Evolutionary conservation across 2,888 invertebrate species (phyloP).

Genomic region (Idaea straminata): DNA sequence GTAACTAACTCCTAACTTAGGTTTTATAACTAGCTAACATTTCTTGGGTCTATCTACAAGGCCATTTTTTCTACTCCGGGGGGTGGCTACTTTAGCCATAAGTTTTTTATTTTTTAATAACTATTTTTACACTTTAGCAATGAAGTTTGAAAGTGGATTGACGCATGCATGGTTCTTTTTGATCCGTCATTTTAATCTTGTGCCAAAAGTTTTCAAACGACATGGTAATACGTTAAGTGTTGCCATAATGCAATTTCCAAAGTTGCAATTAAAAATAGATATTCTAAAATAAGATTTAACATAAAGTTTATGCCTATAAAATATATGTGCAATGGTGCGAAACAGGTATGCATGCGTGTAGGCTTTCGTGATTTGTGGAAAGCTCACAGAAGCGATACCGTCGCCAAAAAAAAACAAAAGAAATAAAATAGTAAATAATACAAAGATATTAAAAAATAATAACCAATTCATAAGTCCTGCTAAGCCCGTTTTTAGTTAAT

Average conservation of each 20-base stretch:
- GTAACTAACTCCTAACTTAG: neutral
- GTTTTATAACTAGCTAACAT: constrained; percentile 23
- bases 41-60: constrained; percentile 56
- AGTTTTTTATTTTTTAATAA: constrained; percentile 11
- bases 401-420: constrained; percentile 28
- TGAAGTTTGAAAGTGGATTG: too few relatives aligned
- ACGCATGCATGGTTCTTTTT: too few relatives aligned
- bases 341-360: constrained; percentile 55
- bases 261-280: neutral
- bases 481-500: neutral
- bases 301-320: neutral
- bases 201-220: constrained; percentile 11
- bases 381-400: constrained; percentile 63
- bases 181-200: neutral
- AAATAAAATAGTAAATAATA: constrained; percentile 2
- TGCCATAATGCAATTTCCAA: neutral
- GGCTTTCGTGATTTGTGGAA: constrained; percentile 49
- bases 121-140: too few relatives aligned
- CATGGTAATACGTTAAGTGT: constrained; percentile 2
- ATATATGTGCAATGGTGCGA: neutral
- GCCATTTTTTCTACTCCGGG: constrained; percentile 46
- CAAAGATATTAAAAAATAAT: neutral
- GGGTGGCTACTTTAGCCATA: constrained; percentile 33
- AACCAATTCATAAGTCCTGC: neutral
- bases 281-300: neutral